These are phyloP conservation scores for Agrochola lychnidis DNA, from an alignment of 2,888 invertebrate genomes.

Conservation along the genomic window DNA sequence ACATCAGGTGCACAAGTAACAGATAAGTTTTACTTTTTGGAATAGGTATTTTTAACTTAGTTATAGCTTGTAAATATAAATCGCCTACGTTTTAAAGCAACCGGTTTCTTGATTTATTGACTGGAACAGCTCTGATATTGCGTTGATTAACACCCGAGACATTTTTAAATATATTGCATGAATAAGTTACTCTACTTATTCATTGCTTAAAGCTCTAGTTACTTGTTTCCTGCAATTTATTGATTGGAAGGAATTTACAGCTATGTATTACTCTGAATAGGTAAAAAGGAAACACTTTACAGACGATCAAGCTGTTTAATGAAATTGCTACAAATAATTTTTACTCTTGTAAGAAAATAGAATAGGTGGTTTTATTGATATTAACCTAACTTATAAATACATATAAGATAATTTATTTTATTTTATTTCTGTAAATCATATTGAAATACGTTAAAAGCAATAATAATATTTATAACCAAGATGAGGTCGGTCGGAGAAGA, in stretches of 20 bases:
- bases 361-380: not conserved
- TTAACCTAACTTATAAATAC: not conserved
- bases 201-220: not conserved
- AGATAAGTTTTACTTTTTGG: too few relatives aligned
- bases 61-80: not conserved
- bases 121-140: not conserved
- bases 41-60: too few relatives aligned
- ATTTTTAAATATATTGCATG: constrained; percentile 37
- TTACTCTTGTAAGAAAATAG: not conserved
- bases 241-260: constrained; percentile 11
- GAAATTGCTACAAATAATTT: not conserved
- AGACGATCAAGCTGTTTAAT: not conserved
- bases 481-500: not conserved
- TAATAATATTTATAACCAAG: too few relatives aligned
- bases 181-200: constrained; percentile 12
- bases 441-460: not conserved
- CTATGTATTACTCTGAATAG: not conserved
- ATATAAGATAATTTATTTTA: not conserved
- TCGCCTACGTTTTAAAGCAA: not conserved
- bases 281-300: not conserved
- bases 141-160: constrained; percentile 21
- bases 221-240: constrained; percentile 23
- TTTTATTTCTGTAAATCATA: not conserved
- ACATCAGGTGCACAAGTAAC: too few relatives aligned
- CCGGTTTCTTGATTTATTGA: constrained; percentile 40